These are phyloP conservation scores for Diprion similis DNA, from an alignment of 1,140 invertebrate species.

Conservation along the genomic window DNA sequence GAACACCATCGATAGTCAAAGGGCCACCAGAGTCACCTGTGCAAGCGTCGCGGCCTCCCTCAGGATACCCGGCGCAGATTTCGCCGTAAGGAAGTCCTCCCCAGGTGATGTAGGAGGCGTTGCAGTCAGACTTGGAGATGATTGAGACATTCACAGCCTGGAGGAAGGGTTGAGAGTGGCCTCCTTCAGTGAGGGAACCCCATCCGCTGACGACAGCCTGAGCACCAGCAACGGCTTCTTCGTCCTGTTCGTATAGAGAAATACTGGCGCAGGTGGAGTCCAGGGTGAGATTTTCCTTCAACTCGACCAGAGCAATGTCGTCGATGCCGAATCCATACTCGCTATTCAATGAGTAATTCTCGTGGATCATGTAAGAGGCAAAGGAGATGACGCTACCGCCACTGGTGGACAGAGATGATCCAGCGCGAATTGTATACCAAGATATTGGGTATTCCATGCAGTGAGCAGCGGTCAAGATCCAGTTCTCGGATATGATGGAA, in stretches of 20 bases:
- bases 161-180: constrained; percentile 15
- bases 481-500: constrained; percentile 61
- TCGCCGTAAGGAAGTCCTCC: constrained; percentile 40
- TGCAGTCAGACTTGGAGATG: constrained; percentile 35
- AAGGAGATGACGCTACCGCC: constrained; percentile 26
- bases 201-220: constrained; percentile 53
- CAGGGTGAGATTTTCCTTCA: constrained; percentile 25
- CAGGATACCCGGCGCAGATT: constrained; percentile 58
- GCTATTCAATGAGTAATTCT: constrained; percentile 12
- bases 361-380: constrained; percentile 22
- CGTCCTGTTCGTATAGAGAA: constrained; percentile 14
- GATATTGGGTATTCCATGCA: constrained; percentile 43
- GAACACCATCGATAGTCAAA: constrained; percentile 39
- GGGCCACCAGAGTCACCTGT: constrained; percentile 60
- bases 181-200: constrained; percentile 34
- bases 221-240: constrained; percentile 32
- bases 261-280: constrained; percentile 27
- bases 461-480: constrained; percentile 64
- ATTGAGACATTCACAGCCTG: constrained; percentile 39
- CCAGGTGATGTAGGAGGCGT: constrained; percentile 24
- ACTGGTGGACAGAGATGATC: constrained; percentile 13
- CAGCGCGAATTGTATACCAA: constrained; percentile 21
- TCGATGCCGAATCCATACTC: constrained; percentile 11
- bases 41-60: constrained; percentile 62
- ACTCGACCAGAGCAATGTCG: constrained; percentile 31